Conservation (phyloP, 1,140 invertebrate genomes). For the Diplogasteroides magnus region DNA sequence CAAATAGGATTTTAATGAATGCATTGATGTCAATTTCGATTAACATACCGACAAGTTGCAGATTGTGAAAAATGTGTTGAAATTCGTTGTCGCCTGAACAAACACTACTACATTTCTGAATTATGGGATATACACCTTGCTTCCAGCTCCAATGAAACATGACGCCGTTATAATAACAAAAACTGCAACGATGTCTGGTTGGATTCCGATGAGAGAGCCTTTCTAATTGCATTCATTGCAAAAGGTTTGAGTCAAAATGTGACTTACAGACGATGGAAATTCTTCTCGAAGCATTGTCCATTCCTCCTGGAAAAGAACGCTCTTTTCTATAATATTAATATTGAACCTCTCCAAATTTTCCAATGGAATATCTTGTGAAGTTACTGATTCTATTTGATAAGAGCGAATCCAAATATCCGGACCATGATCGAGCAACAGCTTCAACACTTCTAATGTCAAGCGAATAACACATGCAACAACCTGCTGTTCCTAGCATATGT, state of each 20-base stretch:
- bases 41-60: constrained; percentile 66
- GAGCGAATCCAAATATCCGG: constrained; percentile 80
- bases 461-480: neutral
- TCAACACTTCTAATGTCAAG: neutral
- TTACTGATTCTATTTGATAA: neutral
- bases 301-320: neutral
- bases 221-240: no score
- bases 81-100: constrained; percentile 59
- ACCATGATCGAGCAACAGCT: constrained; percentile 84
- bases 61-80: constrained; percentile 68
- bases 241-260: no score
- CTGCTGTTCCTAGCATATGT: constrained; percentile 68
- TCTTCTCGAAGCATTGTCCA: neutral
- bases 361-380: no score
- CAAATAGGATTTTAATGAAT: no score
- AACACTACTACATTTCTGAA: neutral
- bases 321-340: no score
- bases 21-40: constrained; percentile 3
- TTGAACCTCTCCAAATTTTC: no score
- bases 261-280: neutral
- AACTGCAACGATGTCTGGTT: constrained; percentile 48
- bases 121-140: neutral
- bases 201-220: constrained; percentile 59
- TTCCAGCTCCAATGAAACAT: constrained; percentile 62
- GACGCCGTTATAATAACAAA: constrained; percentile 47